These are phyloP conservation scores for Potorous gilbertii DNA, from an alignment of 2,797 vertebrate genomes.

Conservation along the genomic window DNA sequence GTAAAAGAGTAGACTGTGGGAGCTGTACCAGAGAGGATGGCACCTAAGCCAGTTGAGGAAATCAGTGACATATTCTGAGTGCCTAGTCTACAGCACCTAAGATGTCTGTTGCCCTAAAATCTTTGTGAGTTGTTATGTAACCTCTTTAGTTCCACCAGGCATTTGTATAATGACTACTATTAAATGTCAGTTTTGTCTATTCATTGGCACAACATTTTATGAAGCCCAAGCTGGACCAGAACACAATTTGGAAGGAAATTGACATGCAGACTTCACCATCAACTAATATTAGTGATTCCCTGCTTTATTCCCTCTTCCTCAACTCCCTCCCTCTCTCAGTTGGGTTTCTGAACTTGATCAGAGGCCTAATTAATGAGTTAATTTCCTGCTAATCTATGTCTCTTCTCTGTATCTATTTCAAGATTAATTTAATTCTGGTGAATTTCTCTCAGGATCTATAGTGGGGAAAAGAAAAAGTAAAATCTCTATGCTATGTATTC, in stretches of 20 bases:
- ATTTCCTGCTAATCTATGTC: conserved; percentile 65
- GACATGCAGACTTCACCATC: neutral
- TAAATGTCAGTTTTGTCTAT: neutral
- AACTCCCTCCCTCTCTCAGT: conserved; percentile 38
- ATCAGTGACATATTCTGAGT: neutral
- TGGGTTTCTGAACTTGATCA: conserved; percentile 51
- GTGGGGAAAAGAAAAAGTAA: conserved; percentile 61
- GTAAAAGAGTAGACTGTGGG: neutral
- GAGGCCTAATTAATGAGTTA: conserved; percentile 74
- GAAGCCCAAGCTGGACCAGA: neutral
- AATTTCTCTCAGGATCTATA: conserved; percentile 71
- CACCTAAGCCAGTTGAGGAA: neutral
- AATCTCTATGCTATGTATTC: conserved; percentile 71
- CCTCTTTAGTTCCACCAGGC: neutral
- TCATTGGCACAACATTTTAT: neutral
- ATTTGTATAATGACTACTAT: neutral
- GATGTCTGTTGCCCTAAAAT: neutral
- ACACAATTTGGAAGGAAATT: neutral
- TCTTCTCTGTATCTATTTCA: conserved; percentile 63
- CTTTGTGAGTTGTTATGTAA: neutral
- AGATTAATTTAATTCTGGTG: conserved; percentile 79
- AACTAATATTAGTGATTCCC: neutral
- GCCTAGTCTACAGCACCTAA: neutral
- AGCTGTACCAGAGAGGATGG: neutral
- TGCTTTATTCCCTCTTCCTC: neutral